Conservation (phyloP, 35 echinoderm and acorn worm genomes). For the Heliocidaris erythrogramma region DNA sequence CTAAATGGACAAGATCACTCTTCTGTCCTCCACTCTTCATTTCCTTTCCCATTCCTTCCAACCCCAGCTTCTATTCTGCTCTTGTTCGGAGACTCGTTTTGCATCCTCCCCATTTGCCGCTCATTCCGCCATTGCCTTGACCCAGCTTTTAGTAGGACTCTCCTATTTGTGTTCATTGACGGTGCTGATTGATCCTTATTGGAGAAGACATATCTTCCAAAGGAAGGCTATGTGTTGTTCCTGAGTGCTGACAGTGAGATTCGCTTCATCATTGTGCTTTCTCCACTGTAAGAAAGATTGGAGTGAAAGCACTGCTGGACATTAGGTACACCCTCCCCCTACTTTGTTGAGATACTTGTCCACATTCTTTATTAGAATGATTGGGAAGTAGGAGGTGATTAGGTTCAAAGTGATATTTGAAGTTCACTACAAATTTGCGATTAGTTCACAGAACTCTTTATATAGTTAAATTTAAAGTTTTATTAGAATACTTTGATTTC, state of each 20-base stretch:
- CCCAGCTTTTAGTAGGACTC: slow-evolving; percentile 37
- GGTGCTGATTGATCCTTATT: slow-evolving; percentile 16
- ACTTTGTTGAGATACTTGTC: too few species aligned
- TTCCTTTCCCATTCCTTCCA: not conserved
- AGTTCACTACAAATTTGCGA: not conserved
- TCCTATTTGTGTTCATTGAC: slow-evolving; percentile 30
- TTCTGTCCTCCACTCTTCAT: not conserved
- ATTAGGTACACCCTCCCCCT: too few species aligned
- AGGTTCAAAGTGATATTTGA: not conserved
- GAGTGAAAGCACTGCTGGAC: not conserved
- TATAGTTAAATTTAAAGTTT: not conserved
- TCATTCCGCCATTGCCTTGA: slow-evolving; percentile 17
- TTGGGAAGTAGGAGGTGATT: not conserved
- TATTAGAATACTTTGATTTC: not conserved
- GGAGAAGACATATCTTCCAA: not conserved
- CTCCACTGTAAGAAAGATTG: not conserved
- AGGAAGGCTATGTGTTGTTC: slow-evolving; percentile 17
- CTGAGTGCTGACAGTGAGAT: not conserved
- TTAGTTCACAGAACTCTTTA: not conserved
- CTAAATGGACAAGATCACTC: slow-evolving; percentile 9
- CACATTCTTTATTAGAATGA: not conserved
- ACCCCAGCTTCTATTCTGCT: not conserved
- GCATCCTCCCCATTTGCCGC: slow-evolving; percentile 22
- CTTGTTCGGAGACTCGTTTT: not conserved
- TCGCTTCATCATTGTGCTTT: not conserved